Conservation (phyloP, 1,140 invertebrate species). For the Caenorhabditis inopinata region DNA sequence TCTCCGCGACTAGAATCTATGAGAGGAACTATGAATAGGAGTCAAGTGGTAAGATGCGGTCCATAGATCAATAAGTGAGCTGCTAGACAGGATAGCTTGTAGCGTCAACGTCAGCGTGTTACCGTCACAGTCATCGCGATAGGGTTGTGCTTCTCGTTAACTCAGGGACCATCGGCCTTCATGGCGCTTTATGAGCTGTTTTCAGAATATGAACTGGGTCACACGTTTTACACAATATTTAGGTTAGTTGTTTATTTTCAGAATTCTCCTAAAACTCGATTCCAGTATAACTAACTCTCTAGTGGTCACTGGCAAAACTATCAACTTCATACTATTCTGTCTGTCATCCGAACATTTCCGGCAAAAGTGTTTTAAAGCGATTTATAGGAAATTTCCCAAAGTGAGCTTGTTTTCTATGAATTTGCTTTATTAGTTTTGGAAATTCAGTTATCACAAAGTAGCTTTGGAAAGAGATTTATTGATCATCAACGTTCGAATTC, state of each 20-base stretch:
- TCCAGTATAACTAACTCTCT: constrained; percentile 59
- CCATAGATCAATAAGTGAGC: too few species aligned
- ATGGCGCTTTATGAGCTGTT: constrained; percentile 62
- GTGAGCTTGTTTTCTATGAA: too few species aligned
- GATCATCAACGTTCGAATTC: constrained; percentile 13
- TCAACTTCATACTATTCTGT: constrained; percentile 65
- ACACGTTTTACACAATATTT: constrained; percentile 43
- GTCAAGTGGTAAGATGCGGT: not conserved
- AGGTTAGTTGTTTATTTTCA: not conserved
- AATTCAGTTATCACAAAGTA: constrained; percentile 15
- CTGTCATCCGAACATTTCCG: constrained; percentile 64
- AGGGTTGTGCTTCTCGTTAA: constrained; percentile 62
- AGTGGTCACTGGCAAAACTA: constrained; percentile 62
- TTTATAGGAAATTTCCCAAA: constrained; percentile 60
- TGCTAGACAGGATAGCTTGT: too few species aligned
- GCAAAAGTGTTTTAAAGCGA: constrained; percentile 55
- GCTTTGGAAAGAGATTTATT: constrained; percentile 11
- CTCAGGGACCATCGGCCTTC: constrained; percentile 65
- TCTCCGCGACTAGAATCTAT: not conserved
- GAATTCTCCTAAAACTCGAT: not conserved
- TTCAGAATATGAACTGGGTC: constrained; percentile 52
- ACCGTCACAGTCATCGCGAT: constrained; percentile 64
- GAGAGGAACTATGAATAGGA: not conserved
- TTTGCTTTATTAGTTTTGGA: too few species aligned
- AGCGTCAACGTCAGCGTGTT: constrained; percentile 56